Evolutionary conservation across 2,797 vertebrate species (phyloP).

Genomic region (Poliocrania exsul): DNA sequence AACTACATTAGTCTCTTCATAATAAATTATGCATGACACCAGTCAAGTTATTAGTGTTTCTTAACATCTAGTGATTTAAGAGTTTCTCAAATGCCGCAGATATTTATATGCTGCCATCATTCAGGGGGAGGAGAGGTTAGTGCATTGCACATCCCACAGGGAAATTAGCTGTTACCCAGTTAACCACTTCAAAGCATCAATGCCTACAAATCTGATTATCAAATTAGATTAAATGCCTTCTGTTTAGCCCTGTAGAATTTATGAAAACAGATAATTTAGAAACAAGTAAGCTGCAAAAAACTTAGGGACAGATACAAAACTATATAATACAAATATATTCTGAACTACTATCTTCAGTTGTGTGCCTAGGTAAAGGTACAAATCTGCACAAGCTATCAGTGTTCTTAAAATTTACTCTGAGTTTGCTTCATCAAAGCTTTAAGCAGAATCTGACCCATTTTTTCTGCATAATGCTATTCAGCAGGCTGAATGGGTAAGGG

Average conservation of each 20-base stretch:
- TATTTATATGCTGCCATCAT: background rate
- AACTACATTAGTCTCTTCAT: background rate
- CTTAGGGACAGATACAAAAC: background rate
- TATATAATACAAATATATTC: background rate
- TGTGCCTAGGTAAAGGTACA: background rate
- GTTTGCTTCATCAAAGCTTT: background rate
- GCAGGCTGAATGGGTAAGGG: background rate
- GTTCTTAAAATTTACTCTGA: background rate
- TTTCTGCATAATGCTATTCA: background rate
- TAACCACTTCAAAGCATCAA: background rate
- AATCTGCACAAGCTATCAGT: background rate
- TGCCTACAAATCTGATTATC: background rate
- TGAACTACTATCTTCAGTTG: accelerated
- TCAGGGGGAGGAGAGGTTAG: background rate
- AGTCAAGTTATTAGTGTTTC: background rate
- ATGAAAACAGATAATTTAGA: background rate
- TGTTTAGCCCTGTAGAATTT: background rate
- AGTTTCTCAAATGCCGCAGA: background rate
- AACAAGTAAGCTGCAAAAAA: background rate
- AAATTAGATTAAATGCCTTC: background rate
- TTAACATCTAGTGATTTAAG: background rate
- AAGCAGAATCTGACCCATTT: background rate
- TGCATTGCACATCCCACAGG: background rate
- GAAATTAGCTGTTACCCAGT: constrained; percentile 14
- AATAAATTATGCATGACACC: background rate